Base-by-base conservation (phyloP, 2,113 vertebrate genomes). In the Crocuta crocuta region DNA sequence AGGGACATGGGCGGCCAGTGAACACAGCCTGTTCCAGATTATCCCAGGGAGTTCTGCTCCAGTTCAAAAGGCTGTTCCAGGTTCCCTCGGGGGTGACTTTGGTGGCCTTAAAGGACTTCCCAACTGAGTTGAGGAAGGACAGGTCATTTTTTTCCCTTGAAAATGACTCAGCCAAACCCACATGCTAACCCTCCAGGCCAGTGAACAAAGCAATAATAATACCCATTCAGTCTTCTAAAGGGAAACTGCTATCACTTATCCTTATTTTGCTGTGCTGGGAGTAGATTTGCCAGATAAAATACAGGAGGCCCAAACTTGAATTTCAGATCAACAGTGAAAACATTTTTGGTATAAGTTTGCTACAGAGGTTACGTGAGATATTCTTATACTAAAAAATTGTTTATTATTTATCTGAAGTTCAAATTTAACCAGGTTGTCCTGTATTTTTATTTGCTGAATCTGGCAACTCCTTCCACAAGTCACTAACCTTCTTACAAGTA, bases 281-380 rank as follows among this genome's bases (percentile, higher is more conserved):
- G 28, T 66, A 88, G 2, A 23, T 58, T 91, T 97, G 16, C 21
- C 58, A 80, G 28, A 48, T 74, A 83, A 95, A 94, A 94, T 33
- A 31, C 2, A 79, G 28, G 33, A 76, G 74, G 33, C 45, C 21
- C 33, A 83, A 66, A 76, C 82, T n/a, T 92, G 45, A 89, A 92
- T 43, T 89, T 96, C 28, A 89, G 55, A 91, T 48, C 73, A 96
- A 90, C 9, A 31, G 5, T 35, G 35, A 83, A 81, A 94, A 83
- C 1, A 19, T 58, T 84, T 68, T 89, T 74, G 23, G 21, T 61
- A 9, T 86, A 78, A 81, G 33, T 70, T 48, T 63, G 33, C 84
- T 50, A 19, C 26, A 95, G 83, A 55, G 61, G 24, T 80, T 92
- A 55, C 26, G 53, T 55, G n/a, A 48, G n/a, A 43, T 31, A 53